Conservation (phyloP, 37 sponge, comb jelly and placozoan species). For the Axinella damicornis region DNA sequence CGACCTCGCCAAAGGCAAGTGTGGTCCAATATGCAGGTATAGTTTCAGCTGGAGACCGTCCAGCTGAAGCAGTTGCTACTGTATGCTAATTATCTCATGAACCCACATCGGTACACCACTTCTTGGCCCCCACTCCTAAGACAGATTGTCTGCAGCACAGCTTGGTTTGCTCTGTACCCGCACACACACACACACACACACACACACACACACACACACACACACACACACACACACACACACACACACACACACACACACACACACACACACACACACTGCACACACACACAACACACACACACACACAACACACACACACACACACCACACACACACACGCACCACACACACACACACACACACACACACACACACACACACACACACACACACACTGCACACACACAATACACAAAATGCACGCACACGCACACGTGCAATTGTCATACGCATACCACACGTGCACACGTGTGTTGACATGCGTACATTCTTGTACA, state of each 20-base stretch:
- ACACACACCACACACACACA: too few species aligned
- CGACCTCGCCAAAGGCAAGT: conserved; percentile 87
- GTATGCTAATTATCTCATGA: background rate
- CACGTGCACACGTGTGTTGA: too few species aligned
- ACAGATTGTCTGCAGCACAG: background rate
- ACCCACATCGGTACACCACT: background rate
- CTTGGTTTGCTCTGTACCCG: too few species aligned
- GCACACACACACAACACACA: too few species aligned
- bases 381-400: too few species aligned
- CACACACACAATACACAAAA: too few species aligned
- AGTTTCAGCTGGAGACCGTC: background rate
- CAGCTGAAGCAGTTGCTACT: too few species aligned
- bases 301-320: too few species aligned
- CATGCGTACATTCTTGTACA: background rate
- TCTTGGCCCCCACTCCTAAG: background rate
- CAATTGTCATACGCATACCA: too few species aligned
- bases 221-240: conserved; percentile 36
- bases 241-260: conserved; percentile 32
- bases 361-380: too few species aligned
- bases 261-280: background rate
- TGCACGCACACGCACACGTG: too few species aligned
- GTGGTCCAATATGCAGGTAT: background rate
- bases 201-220: conserved; percentile 37
- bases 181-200: background rate
- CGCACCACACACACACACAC: too few species aligned